A percentile compares a stretch with the other conserved stretches of the same genome.
These are phyloP conservation scores for Panthera uncia DNA, from an alignment of 2,113 vertebrate species.

Conservation along the genomic window DNA sequence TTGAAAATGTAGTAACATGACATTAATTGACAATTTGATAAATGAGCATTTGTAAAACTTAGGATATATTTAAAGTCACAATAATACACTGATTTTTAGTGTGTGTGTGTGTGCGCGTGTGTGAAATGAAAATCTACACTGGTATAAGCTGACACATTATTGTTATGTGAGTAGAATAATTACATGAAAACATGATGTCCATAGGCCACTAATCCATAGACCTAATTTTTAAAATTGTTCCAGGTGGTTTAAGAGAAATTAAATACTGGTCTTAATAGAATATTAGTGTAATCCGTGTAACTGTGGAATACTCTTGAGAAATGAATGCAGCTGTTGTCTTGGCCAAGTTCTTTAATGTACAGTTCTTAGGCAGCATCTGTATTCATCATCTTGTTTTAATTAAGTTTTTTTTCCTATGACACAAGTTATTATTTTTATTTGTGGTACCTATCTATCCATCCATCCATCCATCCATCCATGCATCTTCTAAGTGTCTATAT, in stretches of 20 bases:
- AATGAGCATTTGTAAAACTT: slow-evolving; percentile 12
- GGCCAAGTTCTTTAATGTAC: background rate
- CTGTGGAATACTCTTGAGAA: background rate
- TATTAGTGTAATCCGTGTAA: background rate
- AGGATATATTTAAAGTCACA: slow-evolving; percentile 19
- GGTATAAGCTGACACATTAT: background rate
- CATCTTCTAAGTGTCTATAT: background rate
- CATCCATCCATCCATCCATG: background rate
- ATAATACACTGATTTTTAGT: background rate
- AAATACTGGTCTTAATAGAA: background rate
- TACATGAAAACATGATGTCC: background rate
- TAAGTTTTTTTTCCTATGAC: background rate
- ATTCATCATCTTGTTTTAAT: slow-evolving; percentile 23
- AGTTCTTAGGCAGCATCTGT: background rate
- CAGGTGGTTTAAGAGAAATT: background rate
- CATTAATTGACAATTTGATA: slow-evolving; percentile 63
- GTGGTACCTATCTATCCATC: background rate
- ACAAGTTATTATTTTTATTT: background rate
- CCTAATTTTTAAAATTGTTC: slow-evolving; percentile 16
- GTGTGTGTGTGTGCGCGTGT: background rate
- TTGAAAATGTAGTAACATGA: slow-evolving; percentile 53
- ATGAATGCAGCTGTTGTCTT: background rate
- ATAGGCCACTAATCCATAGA: background rate
- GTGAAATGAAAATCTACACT: background rate
- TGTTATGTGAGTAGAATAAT: background rate